Conservation (phyloP, 2,888 invertebrate species). For the Melikaiella ostensackeni region DNA sequence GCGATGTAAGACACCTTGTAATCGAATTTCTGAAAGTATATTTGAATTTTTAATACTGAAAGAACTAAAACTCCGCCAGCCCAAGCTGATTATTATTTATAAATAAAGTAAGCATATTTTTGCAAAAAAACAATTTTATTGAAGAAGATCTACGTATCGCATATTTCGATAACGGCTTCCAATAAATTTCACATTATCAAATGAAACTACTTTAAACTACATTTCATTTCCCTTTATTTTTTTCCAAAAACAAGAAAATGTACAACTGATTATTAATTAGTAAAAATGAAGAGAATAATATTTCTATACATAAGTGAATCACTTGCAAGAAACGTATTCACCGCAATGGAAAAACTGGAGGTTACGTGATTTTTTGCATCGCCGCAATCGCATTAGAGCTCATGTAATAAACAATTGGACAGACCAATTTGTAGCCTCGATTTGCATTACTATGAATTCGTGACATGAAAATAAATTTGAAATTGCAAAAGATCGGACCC, state of each 20-base stretch:
- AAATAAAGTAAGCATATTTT: too few species aligned
- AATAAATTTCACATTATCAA: not conserved
- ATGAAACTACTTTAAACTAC: not conserved
- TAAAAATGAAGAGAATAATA: not conserved
- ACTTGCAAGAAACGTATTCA: not conserved
- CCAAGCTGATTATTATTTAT: too few species aligned
- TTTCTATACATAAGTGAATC: not conserved
- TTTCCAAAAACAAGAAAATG: not conserved
- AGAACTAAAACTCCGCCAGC: too few species aligned
- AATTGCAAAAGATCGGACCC: constrained; percentile 18
- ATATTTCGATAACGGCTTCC: too few species aligned
- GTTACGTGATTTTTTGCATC: constrained; percentile 6
- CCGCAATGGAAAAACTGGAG: not conserved
- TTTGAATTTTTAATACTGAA: too few species aligned
- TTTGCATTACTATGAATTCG: constrained; percentile 28
- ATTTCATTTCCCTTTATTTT: not conserved
- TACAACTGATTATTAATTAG: not conserved
- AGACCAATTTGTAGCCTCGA: constrained; percentile 14
- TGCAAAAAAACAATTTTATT: too few species aligned
- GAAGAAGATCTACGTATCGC: too few species aligned
- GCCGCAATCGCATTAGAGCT: constrained; percentile 21
- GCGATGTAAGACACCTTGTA: too few species aligned
- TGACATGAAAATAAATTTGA: not conserved
- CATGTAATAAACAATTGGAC: constrained; percentile 15
- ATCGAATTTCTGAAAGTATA: too few species aligned